Evolutionary conservation across 2,888 invertebrate genomes (phyloP).

Genomic region (Diplazon laetatorius): DNA sequence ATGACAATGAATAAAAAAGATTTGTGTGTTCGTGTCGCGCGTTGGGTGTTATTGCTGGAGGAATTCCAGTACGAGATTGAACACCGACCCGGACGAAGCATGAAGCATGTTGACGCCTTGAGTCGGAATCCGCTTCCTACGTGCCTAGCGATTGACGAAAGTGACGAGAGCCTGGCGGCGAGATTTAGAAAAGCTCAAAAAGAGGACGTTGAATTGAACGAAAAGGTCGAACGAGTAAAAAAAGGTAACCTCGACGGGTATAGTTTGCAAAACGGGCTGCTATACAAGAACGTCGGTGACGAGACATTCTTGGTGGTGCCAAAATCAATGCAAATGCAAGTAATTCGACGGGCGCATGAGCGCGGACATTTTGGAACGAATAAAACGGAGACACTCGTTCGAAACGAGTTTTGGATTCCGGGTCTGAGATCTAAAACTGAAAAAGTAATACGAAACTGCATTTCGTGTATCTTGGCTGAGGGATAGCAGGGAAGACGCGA

Average conservation of each 20-base stretch:
- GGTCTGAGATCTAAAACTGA: conserved; percentile 35
- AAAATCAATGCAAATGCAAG: conserved; percentile 38
- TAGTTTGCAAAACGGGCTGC: conserved; percentile 13
- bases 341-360: conserved; percentile 53
- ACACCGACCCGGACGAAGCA: conserved; percentile 65
- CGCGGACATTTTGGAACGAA: conserved; percentile 40
- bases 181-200: not conserved
- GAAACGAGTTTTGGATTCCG: conserved; percentile 26
- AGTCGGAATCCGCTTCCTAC: conserved; percentile 62
- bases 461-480: conserved; percentile 68
- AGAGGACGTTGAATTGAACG: not conserved
- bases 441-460: conserved; percentile 58
- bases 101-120: conserved; percentile 68
- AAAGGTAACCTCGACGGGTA: not conserved
- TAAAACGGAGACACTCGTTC: no score
- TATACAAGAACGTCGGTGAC: conserved; percentile 34
- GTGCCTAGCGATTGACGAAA: not conserved
- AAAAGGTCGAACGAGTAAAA: no score
- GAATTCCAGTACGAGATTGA: conserved; percentile 66
- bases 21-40: conserved; percentile 55
- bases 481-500: conserved; percentile 70
- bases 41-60: conserved; percentile 65
- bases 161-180: conserved; percentile 8
- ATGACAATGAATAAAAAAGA: conserved; percentile 63
- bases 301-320: conserved; percentile 39